Base-by-base conservation (phyloP, 2,113 vertebrate genomes). In the Thinocorus orbignyianus region DNA sequence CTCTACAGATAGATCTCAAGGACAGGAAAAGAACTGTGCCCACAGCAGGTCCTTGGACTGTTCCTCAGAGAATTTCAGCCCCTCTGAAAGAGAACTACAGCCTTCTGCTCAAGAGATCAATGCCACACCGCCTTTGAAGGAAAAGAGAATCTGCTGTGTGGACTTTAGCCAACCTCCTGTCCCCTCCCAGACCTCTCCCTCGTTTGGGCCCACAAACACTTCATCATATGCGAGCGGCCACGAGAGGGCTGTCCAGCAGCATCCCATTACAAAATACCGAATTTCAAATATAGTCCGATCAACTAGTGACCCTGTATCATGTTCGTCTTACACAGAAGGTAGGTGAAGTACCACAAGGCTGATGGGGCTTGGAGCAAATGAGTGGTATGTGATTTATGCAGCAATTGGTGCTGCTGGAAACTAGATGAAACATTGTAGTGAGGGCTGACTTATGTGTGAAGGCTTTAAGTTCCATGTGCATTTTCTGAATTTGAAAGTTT, bases 291-390 rank as follows among this genome's bases (percentile, higher is more conserved):
- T 99, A 24, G 98, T 99, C 87, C 99, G 99, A 9, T 99, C 99
- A 25, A 98, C 98, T 97, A 99, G 99, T 51, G 99, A 99, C 97
- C 99, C 99, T 0, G 96, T 98, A 42, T 98, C 99, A 3, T 99
- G 98, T 69, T 97, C 97, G 0, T 98, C 98, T n/a, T 35, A 87
- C 1, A 44, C 92, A 41, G 97, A 98, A 99, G 98, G 99, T 99
- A 97, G 58, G 97, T 96, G n/a, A 18, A 28, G 14, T 12, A 16
- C 35, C 73, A 5, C 26, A 1, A 17, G 46, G 64, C 61, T 64
- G 68, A 11, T 7, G 18, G 18, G 48, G 41, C 3, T 0, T 9
- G 61, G 16, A 39, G 15, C 39, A 20, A 7, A 18, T 1, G 2
- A 42, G 30, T 4, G 3, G 2, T 3, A 1, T 7, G 57, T 31